Conservation (phyloP, 2,888 invertebrate genomes). For the Ethmia dodecea region DNA sequence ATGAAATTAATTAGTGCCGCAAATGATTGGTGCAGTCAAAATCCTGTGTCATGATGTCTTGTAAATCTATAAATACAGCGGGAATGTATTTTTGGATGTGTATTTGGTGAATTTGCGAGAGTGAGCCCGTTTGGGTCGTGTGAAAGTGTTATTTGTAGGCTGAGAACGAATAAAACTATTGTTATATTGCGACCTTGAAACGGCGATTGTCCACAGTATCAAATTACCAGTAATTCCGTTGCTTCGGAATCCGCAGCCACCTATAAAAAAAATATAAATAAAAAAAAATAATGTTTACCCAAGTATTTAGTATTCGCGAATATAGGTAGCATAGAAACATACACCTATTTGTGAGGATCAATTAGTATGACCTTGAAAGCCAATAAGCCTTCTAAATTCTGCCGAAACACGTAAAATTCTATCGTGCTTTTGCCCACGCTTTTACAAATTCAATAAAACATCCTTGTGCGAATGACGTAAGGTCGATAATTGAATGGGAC, state of each 20-base stretch:
- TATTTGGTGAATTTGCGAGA: constrained; percentile 65
- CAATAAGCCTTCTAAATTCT: constrained; percentile 15
- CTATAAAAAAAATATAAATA: too few species aligned
- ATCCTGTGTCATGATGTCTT: constrained; percentile 52
- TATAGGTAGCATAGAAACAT: too few species aligned
- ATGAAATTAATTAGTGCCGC: constrained; percentile 41
- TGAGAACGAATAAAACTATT: constrained; percentile 23
- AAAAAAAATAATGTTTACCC: too few species aligned
- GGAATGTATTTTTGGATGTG: constrained; percentile 61
- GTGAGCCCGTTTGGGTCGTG: constrained; percentile 53
- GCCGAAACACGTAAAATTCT: background rate
- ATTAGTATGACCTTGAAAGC: constrained; percentile 5
- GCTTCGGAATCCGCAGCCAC: too few species aligned
- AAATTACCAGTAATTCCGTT: too few species aligned
- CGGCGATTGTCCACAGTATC: too few species aligned
- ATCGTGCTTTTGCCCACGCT: too few species aligned
- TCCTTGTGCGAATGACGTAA: too few species aligned
- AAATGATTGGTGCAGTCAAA: constrained; percentile 25
- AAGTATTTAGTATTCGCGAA: too few species aligned
- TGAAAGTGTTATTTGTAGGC: constrained; percentile 57
- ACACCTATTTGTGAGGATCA: constrained; percentile 4
- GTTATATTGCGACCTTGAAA: constrained; percentile 44
- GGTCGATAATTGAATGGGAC: too few species aligned
- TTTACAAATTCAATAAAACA: too few species aligned
- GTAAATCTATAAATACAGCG: constrained; percentile 62